These are phyloP conservation scores for Adelosebastes latens DNA, from an alignment of 2,797 vertebrate genomes.

Conservation along the genomic window DNA sequence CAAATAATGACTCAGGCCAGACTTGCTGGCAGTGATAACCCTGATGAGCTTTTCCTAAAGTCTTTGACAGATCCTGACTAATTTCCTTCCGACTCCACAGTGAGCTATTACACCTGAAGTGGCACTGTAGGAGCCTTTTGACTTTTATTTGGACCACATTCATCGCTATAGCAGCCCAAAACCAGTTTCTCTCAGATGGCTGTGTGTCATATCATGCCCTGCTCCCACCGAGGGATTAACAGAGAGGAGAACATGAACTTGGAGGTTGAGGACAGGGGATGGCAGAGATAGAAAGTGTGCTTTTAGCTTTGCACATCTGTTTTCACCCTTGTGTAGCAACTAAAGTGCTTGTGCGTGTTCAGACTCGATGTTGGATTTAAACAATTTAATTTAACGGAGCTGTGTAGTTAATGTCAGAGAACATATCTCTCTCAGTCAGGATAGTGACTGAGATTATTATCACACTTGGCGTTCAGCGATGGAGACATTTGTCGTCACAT, in stretches of 20 bases:
- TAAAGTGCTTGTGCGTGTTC: not conserved
- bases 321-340: not conserved
- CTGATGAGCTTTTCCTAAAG: not conserved
- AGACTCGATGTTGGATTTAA: not conserved
- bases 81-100: not conserved
- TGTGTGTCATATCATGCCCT: constrained; percentile 14
- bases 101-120: not conserved
- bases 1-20: not conserved
- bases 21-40: not conserved
- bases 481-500: not conserved
- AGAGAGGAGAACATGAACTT: constrained; percentile 9
- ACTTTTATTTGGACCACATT: constrained; percentile 1
- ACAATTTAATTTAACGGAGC: not conserved
- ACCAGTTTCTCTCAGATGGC: constrained; percentile 13
- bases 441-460: not conserved
- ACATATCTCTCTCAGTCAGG: not conserved
- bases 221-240: constrained; percentile 39
- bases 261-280: not conserved
- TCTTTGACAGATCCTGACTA: not conserved
- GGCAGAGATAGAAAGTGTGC: not conserved
- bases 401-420: not conserved
- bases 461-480: not conserved
- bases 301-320: not conserved
- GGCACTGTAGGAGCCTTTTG: not conserved
- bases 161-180: not conserved